phyloP scores from a whole-genome alignment of 2,797 vertebrate species.

The Channa striata region DNA sequence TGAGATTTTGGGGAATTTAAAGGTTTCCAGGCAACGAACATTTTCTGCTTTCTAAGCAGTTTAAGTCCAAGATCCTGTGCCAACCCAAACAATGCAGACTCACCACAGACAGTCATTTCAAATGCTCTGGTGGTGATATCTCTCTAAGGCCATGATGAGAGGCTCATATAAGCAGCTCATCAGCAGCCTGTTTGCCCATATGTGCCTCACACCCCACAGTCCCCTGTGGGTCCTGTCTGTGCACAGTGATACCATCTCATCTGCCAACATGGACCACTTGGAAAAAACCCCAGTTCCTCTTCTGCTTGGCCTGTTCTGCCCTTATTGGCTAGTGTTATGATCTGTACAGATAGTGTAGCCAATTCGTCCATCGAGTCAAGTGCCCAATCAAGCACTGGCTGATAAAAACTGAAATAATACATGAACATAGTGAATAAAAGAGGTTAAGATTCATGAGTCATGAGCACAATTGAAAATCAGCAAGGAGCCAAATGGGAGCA shows the following conservation, averaged over 20 bases:
- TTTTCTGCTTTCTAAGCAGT: slow-evolving; percentile 37
- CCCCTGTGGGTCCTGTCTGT: slow-evolving; percentile 78
- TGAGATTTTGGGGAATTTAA: slow-evolving; percentile 20
- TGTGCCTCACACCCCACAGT: slow-evolving; percentile 81
- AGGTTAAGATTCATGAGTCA: slow-evolving; percentile 30
- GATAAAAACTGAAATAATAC: slow-evolving; percentile 12
- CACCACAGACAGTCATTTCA: slow-evolving; percentile 41
- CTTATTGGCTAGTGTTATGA: slow-evolving; percentile 63
- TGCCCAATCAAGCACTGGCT: slow-evolving; percentile 17
- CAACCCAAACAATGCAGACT: slow-evolving; percentile 62
- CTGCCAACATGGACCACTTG: slow-evolving; percentile 77
- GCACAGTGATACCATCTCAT: slow-evolving; percentile 82
- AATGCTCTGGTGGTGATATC: slow-evolving; percentile 64
- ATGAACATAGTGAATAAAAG: background rate
- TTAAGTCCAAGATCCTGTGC: slow-evolving; percentile 40
- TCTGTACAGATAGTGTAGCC: slow-evolving; percentile 36
- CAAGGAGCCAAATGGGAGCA: background rate
- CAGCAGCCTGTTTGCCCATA: slow-evolving; percentile 83
- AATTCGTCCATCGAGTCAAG: slow-evolving; percentile 37
- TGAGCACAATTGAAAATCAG: slow-evolving; percentile 11
- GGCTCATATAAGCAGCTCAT: slow-evolving; percentile 81
- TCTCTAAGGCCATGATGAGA: slow-evolving; percentile 73
- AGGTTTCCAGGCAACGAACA: slow-evolving; percentile 11
- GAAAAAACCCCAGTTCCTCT: slow-evolving; percentile 59
- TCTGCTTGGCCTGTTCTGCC: slow-evolving; percentile 62